A percentile compares a stretch with the other conserved stretches of the same genome.
phyloP scores from a whole-genome alignment of 2,888 invertebrate genomes.

The Drosophila macrospina region DNA sequence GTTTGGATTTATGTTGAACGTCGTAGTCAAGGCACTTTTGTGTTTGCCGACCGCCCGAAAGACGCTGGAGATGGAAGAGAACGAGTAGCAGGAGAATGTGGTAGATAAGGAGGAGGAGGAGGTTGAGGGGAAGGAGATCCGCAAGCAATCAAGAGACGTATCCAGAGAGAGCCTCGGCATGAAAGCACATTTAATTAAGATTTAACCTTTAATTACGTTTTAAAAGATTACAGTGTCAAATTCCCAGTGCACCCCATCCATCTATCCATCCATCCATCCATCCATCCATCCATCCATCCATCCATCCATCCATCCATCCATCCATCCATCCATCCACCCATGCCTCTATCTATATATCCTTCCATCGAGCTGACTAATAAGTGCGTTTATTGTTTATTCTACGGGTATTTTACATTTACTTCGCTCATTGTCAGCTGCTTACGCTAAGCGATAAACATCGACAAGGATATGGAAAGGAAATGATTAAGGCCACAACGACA shows the following conservation, averaged over 20 bases:
- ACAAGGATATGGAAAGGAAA: conserved; percentile 39
- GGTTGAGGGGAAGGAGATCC: not conserved
- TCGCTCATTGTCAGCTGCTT: conserved; percentile 41
- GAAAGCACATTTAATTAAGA: conserved; percentile 71
- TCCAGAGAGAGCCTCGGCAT: conserved; percentile 15
- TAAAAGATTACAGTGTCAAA: conserved; percentile 68
- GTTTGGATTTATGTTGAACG: conserved; percentile 69
- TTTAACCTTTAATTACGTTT: conserved; percentile 75
- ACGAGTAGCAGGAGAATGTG: too few species aligned
- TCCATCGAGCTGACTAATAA: conserved; percentile 2
- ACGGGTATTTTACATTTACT: conserved; percentile 27
- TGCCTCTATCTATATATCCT: not conserved
- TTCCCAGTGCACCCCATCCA: conserved; percentile 30
- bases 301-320: not conserved
- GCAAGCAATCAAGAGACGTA: conserved; percentile 4
- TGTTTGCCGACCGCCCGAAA: not conserved
- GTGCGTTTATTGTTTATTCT: conserved; percentile 19
- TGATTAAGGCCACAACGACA: conserved; percentile 49
- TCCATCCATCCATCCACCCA: not conserved
- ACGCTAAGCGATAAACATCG: conserved; percentile 34
- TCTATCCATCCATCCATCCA: not conserved
- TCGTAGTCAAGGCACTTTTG: conserved; percentile 27
- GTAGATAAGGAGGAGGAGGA: not conserved
- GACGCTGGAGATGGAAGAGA: too few species aligned
- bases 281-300: conserved; percentile 5